phyloP scores from a whole-genome alignment of 2,113 vertebrate species.

The Catharus minimus region DNA sequence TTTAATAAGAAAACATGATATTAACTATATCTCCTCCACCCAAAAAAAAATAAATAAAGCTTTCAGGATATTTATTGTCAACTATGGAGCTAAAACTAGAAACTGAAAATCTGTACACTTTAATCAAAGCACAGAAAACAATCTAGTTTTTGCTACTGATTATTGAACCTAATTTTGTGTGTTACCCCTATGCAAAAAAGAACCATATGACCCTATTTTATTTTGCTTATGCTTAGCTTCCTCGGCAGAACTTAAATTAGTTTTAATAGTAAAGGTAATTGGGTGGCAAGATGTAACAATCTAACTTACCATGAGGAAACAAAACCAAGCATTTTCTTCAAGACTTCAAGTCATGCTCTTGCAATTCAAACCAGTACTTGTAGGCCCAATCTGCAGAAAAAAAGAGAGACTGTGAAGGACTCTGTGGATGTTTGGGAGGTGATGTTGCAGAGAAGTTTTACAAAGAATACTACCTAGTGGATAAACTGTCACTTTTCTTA shows the following conservation, averaged over 20 bases:
- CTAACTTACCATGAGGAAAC: not conserved
- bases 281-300: not conserved
- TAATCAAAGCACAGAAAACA: not conserved
- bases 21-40: not conserved
- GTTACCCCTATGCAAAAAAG: not conserved
- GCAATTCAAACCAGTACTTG: not conserved
- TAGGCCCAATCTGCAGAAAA: accelerated
- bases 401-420: not conserved
- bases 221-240: constrained; percentile 24
- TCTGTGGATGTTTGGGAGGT: not conserved
- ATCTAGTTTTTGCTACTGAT: not conserved
- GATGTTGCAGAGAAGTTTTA: not conserved
- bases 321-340: not conserved
- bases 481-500: not conserved
- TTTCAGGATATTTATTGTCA: not conserved
- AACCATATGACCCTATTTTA: constrained; percentile 49
- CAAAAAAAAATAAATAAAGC: not conserved
- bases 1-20: not conserved
- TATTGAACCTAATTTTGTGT: constrained; percentile 10
- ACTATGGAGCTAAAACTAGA: not conserved
- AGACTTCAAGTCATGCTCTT: not conserved
- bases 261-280: not conserved
- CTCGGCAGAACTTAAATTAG: not conserved
- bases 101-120: not conserved
- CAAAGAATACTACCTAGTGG: not conserved